Evolutionary conservation across 2,888 invertebrate species (phyloP).

Genomic region (Leistus spinibarbis): DNA sequence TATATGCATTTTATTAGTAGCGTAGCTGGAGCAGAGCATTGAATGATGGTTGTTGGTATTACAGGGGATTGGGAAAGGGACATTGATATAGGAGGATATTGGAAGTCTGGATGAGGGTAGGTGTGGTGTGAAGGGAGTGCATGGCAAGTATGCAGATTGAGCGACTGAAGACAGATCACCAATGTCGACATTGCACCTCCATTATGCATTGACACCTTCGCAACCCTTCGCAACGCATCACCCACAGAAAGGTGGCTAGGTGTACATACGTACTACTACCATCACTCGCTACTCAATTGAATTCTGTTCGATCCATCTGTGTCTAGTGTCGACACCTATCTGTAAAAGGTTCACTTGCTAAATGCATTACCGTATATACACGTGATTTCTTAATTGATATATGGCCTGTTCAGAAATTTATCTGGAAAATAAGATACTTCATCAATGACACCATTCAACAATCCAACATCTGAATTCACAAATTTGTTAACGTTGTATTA

Average conservation of each 20-base stretch:
- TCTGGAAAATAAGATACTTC: too few species aligned
- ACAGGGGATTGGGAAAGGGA: not conserved
- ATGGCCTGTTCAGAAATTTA: too few species aligned
- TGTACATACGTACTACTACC: not conserved
- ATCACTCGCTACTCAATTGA: not conserved
- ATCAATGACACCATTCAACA: too few species aligned
- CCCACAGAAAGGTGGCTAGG: not conserved
- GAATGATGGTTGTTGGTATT: not conserved
- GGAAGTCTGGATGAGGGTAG: not conserved
- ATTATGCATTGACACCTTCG: conserved; percentile 2
- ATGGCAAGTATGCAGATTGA: conserved; percentile 10
- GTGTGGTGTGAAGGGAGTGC: not conserved
- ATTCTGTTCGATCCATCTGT: not conserved
- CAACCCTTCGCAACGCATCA: not conserved
- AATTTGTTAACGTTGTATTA: too few species aligned
- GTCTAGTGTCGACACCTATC: not conserved
- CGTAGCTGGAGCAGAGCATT: not conserved
- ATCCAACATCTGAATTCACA: too few species aligned
- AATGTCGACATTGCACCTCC: conserved; percentile 3
- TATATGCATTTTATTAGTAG: not conserved
- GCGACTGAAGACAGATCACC: conserved; percentile 13
- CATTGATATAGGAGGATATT: not conserved
- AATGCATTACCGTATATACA: too few species aligned
- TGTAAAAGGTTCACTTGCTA: not conserved
- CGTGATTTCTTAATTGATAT: too few species aligned